Evolutionary conservation across 2,888 invertebrate genomes (phyloP).

Genomic region (Prosopocoilus inquinatus): DNA sequence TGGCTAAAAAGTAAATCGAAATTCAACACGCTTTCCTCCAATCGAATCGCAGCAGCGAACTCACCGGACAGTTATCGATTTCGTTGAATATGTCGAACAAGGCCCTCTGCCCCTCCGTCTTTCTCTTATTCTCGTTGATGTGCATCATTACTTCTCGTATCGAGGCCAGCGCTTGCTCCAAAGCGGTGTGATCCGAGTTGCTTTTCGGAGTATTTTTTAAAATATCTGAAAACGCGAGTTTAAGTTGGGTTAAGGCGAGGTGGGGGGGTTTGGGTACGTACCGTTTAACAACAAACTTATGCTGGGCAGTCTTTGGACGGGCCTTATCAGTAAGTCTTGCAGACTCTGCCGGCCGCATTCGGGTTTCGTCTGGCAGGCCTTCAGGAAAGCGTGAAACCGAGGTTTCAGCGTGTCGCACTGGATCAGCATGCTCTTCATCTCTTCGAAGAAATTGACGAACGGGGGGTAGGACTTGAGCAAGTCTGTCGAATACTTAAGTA

Average conservation of each 20-base stretch:
- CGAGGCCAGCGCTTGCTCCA: constrained; percentile 82
- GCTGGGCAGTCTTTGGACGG: constrained; percentile 96
- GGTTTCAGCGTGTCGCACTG: constrained; percentile 91
- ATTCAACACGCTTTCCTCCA: neutral
- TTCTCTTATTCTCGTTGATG: constrained; percentile 96
- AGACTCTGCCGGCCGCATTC: constrained; percentile 96
- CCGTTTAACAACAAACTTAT: constrained; percentile 91
- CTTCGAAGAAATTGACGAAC: constrained; percentile 97
- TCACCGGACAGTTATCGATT: constrained; percentile 95
- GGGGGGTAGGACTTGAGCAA: constrained; percentile 94
- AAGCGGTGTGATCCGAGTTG: constrained; percentile 82
- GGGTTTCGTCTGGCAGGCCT: constrained; percentile 89
- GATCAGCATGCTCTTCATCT: constrained; percentile 89
- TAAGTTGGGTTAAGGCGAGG: neutral
- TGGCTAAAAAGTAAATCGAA: constrained; percentile 58
- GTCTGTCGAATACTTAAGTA: constrained; percentile 83
- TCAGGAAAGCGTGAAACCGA: constrained; percentile 96
- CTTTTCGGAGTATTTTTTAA: constrained; percentile 86
- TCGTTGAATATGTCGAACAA: constrained; percentile 98
- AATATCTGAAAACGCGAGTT: constrained; percentile 65
- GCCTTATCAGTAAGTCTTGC: constrained; percentile 94
- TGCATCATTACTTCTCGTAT: constrained; percentile 93
- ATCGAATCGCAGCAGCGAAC: constrained; percentile 31
- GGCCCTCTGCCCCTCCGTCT: constrained; percentile 92
- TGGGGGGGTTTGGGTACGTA: constrained; percentile 55